phyloP scores from a whole-genome alignment of 2,797 vertebrate genomes.

The Clamator glandarius region DNA sequence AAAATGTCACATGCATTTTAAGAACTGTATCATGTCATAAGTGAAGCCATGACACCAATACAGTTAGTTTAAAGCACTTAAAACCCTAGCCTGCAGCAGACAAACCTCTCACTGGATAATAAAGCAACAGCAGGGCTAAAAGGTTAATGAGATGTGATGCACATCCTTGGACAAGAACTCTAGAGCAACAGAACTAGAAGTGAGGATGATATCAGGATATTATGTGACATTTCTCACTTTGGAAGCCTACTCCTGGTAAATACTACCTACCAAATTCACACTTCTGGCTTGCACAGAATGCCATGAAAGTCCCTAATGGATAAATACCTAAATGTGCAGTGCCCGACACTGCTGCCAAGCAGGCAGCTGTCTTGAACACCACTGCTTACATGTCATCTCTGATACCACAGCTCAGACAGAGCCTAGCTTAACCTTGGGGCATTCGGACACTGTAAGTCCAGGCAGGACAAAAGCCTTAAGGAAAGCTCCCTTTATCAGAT shows the following conservation, averaged over 20 bases:
- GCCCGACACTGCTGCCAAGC: background rate
- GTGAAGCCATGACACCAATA: background rate
- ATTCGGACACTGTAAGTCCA: rapidly evolving
- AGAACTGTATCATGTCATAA: background rate
- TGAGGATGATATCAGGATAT: rapidly evolving
- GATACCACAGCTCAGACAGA: background rate
- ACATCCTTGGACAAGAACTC: background rate
- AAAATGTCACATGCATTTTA: rapidly evolving
- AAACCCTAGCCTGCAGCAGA: rapidly evolving
- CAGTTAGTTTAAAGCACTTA: background rate
- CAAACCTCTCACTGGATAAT: background rate
- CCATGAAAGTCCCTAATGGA: rapidly evolving
- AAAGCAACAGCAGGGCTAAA: background rate
- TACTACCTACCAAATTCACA: rapidly evolving
- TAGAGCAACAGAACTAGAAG: rapidly evolving
- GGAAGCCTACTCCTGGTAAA: background rate
- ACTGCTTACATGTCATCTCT: rapidly evolving
- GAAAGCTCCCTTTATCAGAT: rapidly evolving
- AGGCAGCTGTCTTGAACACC: background rate
- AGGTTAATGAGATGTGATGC: background rate
- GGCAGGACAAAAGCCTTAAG: background rate
- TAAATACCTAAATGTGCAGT: background rate
- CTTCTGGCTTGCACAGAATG: background rate
- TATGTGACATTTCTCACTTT: background rate
- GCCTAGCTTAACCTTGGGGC: background rate